Evolutionary conservation across 2,888 invertebrate genomes (phyloP).

Genomic region (Eristalinus sepulchralis): DNA sequence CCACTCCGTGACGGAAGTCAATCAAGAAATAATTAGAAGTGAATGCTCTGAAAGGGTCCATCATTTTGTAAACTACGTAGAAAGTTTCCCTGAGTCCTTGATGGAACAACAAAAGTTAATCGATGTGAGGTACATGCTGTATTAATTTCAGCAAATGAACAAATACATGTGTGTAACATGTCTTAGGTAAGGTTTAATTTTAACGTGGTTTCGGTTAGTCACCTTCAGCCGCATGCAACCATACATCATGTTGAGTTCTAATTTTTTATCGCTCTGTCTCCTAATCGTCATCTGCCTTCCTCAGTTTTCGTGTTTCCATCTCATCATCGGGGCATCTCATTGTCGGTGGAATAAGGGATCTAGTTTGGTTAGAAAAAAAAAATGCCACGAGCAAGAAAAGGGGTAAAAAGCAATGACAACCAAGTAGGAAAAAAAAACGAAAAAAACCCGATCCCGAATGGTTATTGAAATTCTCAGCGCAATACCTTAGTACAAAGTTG

Average conservation of each 20-base stretch:
- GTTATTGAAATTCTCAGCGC: constrained; percentile 60
- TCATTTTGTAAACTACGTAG: constrained; percentile 16
- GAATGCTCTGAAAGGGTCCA: neutral
- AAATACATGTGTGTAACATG: neutral
- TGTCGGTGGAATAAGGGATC: constrained; percentile 34
- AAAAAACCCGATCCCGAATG: constrained; percentile 7
- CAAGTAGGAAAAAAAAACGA: neutral
- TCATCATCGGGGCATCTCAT: constrained; percentile 42
- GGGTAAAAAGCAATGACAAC: neutral
- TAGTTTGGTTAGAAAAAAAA: neutral
- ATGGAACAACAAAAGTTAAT: constrained; percentile 20
- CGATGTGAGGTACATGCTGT: neutral
- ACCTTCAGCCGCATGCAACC: constrained; percentile 14
- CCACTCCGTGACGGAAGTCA: neutral
- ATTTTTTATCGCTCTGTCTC: neutral
- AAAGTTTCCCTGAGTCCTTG: constrained; percentile 1
- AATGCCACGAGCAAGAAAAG: neutral
- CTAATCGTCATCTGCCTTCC: constrained; percentile 6
- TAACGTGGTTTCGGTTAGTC: neutral
- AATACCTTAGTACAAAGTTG: constrained; percentile 19
- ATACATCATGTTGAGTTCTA: constrained; percentile 22
- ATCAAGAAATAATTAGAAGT: constrained; percentile 10
- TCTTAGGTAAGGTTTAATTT: constrained; percentile 15
- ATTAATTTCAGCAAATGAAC: neutral
- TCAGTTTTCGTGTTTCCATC: neutral